These are phyloP conservation scores for Ardeotis arabs DNA, from an alignment of 2,113 vertebrate genomes.

Conservation along the genomic window DNA sequence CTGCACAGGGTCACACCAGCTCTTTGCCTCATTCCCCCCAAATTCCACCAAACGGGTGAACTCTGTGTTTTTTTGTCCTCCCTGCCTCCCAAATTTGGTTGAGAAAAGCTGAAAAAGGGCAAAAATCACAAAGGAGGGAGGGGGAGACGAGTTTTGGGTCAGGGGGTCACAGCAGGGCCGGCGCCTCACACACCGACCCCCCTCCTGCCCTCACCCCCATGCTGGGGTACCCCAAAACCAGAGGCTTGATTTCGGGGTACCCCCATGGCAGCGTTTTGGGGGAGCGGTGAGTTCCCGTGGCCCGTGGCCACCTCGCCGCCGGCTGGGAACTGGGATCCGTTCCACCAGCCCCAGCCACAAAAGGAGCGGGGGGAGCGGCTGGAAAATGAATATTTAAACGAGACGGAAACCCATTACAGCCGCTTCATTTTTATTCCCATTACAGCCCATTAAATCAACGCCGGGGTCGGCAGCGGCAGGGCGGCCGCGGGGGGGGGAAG, in stretches of 20 bases:
- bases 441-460: neutral
- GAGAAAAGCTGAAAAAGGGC: neutral
- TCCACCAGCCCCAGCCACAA: neutral
- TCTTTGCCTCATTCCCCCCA: neutral
- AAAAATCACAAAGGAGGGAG: neutral
- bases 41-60: neutral
- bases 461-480: neutral
- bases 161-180: neutral
- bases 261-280: neutral
- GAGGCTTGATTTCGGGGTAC: neutral
- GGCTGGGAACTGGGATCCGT: neutral
- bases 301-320: too few relatives aligned
- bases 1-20: accelerated
- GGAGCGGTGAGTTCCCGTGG: neutral
- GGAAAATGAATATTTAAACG: conserved; percentile 23
- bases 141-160: too few relatives aligned
- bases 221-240: neutral
- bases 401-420: neutral
- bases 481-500: neutral
- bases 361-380: neutral
- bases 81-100: neutral
- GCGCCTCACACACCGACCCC: too few relatives aligned
- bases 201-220: neutral
- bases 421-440: neutral
- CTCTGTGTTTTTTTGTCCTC: neutral